phyloP scores from a whole-genome alignment of 92 coral and sea anemone genomes.

The Porites lobata region DNA sequence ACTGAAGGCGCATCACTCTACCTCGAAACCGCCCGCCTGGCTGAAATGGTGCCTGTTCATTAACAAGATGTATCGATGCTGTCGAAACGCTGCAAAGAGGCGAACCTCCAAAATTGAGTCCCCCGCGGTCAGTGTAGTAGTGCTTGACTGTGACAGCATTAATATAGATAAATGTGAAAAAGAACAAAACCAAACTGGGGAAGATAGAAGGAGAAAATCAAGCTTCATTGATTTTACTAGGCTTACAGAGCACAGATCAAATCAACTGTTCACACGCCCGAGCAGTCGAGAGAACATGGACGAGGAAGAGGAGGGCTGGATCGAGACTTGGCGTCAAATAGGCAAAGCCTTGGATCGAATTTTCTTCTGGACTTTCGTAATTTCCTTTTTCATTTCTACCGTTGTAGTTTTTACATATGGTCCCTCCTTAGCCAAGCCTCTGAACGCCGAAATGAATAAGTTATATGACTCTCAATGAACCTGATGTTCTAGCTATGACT shows the following conservation, averaged over 20 bases:
- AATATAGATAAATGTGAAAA: background rate
- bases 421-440: conserved; percentile 11
- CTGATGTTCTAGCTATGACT: too few species aligned
- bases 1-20: conserved; percentile 57
- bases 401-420: background rate
- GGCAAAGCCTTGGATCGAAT: background rate
- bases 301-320: background rate
- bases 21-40: conserved; percentile 46
- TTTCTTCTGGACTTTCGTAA: background rate
- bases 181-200: background rate
- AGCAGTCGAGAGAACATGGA: background rate
- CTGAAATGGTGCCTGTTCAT: conserved; percentile 16
- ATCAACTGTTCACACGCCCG: conserved; percentile 10
- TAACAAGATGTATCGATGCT: conserved; percentile 4
- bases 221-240: background rate
- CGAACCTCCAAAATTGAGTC: background rate
- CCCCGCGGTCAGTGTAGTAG: background rate
- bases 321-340: conserved; percentile 12
- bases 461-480: background rate
- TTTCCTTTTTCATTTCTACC: background rate
- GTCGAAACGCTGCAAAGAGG: background rate
- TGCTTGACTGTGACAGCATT: background rate
- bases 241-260: background rate
- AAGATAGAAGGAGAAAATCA: background rate
- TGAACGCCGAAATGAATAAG: background rate